Conservation (phyloP, 1,140 invertebrate genomes). For the Leptopilina clavipes region DNA sequence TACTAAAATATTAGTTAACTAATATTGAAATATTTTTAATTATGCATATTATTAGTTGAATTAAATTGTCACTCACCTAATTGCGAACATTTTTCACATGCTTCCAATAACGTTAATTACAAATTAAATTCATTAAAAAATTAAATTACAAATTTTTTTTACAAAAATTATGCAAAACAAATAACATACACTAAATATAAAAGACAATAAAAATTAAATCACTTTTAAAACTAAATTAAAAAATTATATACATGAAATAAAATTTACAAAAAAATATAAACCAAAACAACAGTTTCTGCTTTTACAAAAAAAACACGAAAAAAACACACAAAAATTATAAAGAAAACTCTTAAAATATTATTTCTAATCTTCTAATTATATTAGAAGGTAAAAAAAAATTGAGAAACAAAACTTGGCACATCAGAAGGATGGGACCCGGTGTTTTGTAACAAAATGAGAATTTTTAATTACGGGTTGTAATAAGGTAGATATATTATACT, state of each 20-base stretch:
- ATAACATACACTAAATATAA: too few relatives aligned
- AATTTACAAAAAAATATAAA: background rate
- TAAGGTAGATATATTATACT: slow-evolving; percentile 66
- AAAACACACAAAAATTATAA: background rate
- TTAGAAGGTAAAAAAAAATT: slow-evolving; percentile 16
- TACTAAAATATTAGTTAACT: too few relatives aligned
- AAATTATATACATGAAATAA: background rate
- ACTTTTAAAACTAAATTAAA: background rate
- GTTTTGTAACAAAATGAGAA: background rate
- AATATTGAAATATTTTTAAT: too few relatives aligned
- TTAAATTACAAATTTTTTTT: too few relatives aligned
- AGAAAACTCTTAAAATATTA: background rate
- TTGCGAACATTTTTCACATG: too few relatives aligned
- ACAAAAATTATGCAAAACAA: too few relatives aligned
- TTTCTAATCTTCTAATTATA: background rate
- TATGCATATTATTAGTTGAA: too few relatives aligned
- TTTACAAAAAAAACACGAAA: background rate
- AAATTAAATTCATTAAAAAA: too few relatives aligned
- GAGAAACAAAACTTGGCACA: slow-evolving; percentile 44
- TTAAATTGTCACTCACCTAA: too few relatives aligned
- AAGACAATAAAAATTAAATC: background rate
- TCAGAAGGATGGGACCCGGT: slow-evolving; percentile 61
- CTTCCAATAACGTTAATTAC: too few relatives aligned
- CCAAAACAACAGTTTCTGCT: background rate
- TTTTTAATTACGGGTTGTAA: slow-evolving; percentile 24